A percentile compares a stretch with the other conserved stretches of the same genome.
Evolutionary conservation across 1,140 invertebrate species (phyloP).

Genomic region (Condylostylus longicornis): DNA sequence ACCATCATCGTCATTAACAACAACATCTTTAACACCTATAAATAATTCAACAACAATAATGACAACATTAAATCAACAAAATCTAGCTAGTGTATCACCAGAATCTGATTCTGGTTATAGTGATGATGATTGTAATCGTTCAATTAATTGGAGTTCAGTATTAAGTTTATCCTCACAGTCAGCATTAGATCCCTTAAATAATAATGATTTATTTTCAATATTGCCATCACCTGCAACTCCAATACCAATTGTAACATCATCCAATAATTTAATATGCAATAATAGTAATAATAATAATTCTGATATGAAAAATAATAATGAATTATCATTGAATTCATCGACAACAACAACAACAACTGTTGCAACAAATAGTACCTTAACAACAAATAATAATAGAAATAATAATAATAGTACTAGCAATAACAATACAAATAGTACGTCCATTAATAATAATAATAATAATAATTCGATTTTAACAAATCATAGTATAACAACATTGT

Average conservation of each 20-base stretch:
- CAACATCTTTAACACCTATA: slow-evolving; percentile 1
- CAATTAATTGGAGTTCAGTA: slow-evolving; percentile 83
- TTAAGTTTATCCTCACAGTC: slow-evolving; percentile 70
- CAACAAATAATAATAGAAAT: slow-evolving; percentile 9
- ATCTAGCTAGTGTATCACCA: slow-evolving; percentile 21
- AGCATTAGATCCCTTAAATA: slow-evolving; percentile 66
- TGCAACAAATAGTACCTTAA: slow-evolving; percentile 25
- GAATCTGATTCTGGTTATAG: slow-evolving; percentile 61
- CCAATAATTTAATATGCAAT: too few relatives aligned
- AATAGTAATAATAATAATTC: too few relatives aligned
- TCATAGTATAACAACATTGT: slow-evolving; percentile 25
- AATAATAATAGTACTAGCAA: neutral
- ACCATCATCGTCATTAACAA: neutral
- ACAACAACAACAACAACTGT: slow-evolving; percentile 11
- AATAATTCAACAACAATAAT: slow-evolving; percentile 26
- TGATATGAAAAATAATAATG: neutral
- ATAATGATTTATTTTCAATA: slow-evolving; percentile 49
- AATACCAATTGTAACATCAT: slow-evolving; percentile 17
- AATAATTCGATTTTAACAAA: slow-evolving; percentile 13
- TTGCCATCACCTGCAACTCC: slow-evolving; percentile 24
- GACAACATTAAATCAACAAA: slow-evolving; percentile 32
- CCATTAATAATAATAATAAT: slow-evolving; percentile 6
- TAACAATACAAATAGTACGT: neutral
- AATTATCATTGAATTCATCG: slow-evolving; percentile 3
- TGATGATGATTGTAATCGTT: slow-evolving; percentile 55